Evolutionary conservation across 2,113 vertebrate genomes (phyloP).

Genomic region (Chloebia gouldiae): DNA sequence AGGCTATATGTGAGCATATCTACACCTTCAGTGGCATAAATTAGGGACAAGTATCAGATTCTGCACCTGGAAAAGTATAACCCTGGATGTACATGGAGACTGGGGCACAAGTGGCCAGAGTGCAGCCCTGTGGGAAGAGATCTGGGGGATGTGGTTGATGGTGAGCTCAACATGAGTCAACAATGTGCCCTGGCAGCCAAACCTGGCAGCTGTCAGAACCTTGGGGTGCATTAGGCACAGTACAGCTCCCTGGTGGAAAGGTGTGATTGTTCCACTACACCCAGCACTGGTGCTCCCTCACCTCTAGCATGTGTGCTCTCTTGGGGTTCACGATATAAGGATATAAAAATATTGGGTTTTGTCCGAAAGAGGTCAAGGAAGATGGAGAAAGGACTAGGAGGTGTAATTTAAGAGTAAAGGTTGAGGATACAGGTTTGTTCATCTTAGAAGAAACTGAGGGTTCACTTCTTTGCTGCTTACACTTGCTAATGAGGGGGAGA

Average conservation of each 20-base stretch:
- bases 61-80: neutral
- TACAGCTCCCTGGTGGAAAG: neutral
- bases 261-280: neutral
- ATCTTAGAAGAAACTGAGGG: neutral
- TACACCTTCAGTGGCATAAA: neutral
- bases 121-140: neutral
- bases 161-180: neutral
- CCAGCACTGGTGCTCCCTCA: neutral
- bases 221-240: neutral
- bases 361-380: neutral
- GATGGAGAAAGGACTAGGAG: neutral
- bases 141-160: neutral
- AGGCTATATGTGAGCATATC: neutral
- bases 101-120: neutral
- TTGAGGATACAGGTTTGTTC: neutral
- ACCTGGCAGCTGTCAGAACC: neutral
- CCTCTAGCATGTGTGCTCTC: neutral
- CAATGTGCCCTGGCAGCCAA: no score
- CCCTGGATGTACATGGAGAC: no score
- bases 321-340: neutral
- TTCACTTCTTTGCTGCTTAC: neutral
- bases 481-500: fast-evolving
- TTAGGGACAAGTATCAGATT: neutral
- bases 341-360: neutral
- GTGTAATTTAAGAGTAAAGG: neutral